These are phyloP conservation scores for Drosophila cardini DNA, from an alignment of 1,140 invertebrate species.

Conservation along the genomic window DNA sequence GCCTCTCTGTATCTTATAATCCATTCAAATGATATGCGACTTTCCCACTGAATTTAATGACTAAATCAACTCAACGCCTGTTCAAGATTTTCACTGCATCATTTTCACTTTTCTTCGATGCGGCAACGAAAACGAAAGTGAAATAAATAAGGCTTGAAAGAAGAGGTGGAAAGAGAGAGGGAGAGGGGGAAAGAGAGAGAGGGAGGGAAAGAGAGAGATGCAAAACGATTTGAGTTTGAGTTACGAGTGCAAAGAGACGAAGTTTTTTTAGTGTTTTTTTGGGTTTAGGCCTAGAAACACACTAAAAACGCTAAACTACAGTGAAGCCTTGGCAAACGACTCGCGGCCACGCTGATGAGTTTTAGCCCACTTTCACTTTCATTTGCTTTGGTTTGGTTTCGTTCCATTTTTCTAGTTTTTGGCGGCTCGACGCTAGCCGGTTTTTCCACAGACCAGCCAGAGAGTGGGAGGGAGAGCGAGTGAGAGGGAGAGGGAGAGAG, in stretches of 20 bases:
- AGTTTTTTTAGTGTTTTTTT: slow-evolving; percentile 8
- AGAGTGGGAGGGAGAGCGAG: not conserved
- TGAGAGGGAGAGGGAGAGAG: not conserved
- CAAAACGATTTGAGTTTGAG: slow-evolving; percentile 2
- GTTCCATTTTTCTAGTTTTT: slow-evolving; percentile 57
- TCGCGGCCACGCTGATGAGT: slow-evolving; percentile 70
- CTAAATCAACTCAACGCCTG: slow-evolving; percentile 41
- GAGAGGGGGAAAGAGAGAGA: not conserved
- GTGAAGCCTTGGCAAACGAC: slow-evolving; percentile 25
- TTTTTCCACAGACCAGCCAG: slow-evolving; percentile 49
- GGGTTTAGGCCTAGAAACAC: slow-evolving; percentile 36
- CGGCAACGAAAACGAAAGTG: slow-evolving; percentile 51
- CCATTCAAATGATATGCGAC: slow-evolving; percentile 20
- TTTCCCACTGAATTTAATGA: slow-evolving; percentile 51
- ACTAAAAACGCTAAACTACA: slow-evolving; percentile 16
- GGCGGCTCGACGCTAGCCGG: slow-evolving; percentile 48
- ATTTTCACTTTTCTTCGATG: slow-evolving; percentile 57
- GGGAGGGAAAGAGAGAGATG: slow-evolving; percentile 13
- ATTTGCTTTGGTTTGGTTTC: slow-evolving; percentile 53
- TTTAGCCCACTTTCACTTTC: slow-evolving; percentile 82
- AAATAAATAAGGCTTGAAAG: slow-evolving; percentile 27
- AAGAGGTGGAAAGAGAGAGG: not conserved
- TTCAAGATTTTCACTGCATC: slow-evolving; percentile 49
- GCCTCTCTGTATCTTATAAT: not conserved
- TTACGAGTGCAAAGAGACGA: slow-evolving; percentile 21